phyloP scores from a whole-genome alignment of 1,140 invertebrate species.

The Aphaenogaster floridana region DNA sequence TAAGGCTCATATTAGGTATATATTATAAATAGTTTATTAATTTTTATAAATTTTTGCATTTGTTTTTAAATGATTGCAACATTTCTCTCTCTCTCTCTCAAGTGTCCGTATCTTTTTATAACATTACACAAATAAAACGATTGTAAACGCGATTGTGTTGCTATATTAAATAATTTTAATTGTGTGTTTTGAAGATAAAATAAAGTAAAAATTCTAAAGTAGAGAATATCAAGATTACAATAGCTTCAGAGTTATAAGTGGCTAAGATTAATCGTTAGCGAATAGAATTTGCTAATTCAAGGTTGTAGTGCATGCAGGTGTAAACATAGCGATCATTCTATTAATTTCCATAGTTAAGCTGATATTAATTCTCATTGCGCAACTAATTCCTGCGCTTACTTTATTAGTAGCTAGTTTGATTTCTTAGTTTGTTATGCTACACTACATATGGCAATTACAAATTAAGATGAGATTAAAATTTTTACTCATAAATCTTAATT shows the following conservation, averaged over 20 bases:
- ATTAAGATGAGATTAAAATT: background rate
- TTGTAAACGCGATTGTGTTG: background rate
- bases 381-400: background rate
- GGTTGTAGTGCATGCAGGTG: background rate
- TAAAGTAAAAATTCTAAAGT: background rate
- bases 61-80: background rate
- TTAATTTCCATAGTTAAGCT: background rate
- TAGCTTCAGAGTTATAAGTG: background rate
- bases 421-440: background rate
- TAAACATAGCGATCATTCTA: background rate
- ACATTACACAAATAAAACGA: background rate
- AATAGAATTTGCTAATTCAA: background rate
- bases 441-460: background rate
- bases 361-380: slow-evolving; percentile 8
- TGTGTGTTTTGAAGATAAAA: background rate
- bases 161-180: background rate
- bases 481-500: slow-evolving; percentile 15
- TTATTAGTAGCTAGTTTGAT: background rate
- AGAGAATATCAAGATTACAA: background rate
- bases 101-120: background rate
- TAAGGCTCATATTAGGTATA: background rate
- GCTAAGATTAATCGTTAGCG: background rate
- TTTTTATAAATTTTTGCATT: background rate
- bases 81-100: no score
- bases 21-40: background rate